Base-by-base conservation (phyloP, 2,888 invertebrate genomes). In the Drosophila fulvimacula region DNA sequence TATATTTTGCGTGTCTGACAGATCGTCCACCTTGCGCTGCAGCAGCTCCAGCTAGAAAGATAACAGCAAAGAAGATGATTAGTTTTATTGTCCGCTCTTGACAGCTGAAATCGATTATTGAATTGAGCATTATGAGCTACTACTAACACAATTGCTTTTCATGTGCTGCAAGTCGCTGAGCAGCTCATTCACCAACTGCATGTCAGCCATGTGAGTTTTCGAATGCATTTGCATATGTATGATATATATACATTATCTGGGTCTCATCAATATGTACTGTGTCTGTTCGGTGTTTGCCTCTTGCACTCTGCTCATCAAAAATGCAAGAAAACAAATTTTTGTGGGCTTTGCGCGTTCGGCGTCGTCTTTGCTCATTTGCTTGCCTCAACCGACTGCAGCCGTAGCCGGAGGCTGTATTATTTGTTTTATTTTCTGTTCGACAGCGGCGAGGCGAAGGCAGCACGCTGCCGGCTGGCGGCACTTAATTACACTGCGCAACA, bases 11-110 rank as follows among this genome's bases (percentile, higher is more conserved):
- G 96, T 96, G 92, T 98, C 98, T 53, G 96, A 96, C 86, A 98
- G 94, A 67, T 96, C 96, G 73, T 96, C 96, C 93, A 98, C 96
- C 93, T 98, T 98, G 91, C 97, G 97, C 93, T 98, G 98, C 75
- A 98, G 94, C 90, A 97, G 94, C 93, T 97, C 96, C 91, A 98
- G 96, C 98, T 98, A 93, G 5, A 10, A 15, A 2, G 15, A 9
- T 5, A 7, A 19, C 0, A 13, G 11, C 0, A 48, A n/a, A n/a
- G n/a, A n/a, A 11, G 10, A 52, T 24, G 27, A 13, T 27, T 5
- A 38, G 13, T 30, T 46, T 27, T 19, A 38, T 38, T 58, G 32
- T 10, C 13, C 19, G 10, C 5, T 17, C 24, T 24, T 24, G 24
- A 44, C 17, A 34, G 19, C 19, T 38, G n/a, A 30, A 24, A 38